Conservation (phyloP, 64 coral and sea anemone genomes). For the Hydrozoanthus tunicans region DNA sequence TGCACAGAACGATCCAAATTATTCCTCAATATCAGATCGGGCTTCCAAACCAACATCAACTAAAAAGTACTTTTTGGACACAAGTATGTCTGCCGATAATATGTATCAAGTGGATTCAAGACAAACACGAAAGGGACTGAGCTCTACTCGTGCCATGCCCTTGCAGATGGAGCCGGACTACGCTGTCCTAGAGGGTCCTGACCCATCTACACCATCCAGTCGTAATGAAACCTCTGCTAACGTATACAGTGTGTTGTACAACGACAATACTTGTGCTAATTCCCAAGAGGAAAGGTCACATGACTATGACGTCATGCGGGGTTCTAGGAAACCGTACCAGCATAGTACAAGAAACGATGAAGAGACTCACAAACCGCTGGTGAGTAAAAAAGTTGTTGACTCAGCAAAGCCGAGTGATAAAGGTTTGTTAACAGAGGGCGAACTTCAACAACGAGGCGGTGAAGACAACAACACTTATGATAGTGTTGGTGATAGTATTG, state of each 20-base stretch:
- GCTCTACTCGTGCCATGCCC: background rate
- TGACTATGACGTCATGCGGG: background rate
- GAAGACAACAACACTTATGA: slow-evolving; percentile 36
- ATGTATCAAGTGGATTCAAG: background rate
- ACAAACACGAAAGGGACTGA: background rate
- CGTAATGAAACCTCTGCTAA: background rate
- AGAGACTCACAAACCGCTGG: background rate
- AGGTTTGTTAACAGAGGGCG: background rate
- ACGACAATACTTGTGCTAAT: background rate
- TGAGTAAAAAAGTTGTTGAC: background rate
- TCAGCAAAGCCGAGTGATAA: background rate
- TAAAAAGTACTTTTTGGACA: background rate
- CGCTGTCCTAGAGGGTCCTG: slow-evolving; percentile 19
- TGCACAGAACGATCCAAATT: background rate
- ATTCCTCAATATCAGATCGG: background rate
- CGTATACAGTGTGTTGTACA: background rate
- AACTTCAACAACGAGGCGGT: background rate
- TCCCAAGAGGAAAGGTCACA: background rate
- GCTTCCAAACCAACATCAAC: background rate
- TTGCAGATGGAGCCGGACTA: background rate
- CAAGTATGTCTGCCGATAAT: background rate
- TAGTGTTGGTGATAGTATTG: slow-evolving; percentile 2
- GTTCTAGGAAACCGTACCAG: background rate
- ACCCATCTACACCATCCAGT: background rate
- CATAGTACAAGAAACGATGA: background rate